Base-by-base conservation (phyloP, 2,888 invertebrate species). In the Erebia aethiops region DNA sequence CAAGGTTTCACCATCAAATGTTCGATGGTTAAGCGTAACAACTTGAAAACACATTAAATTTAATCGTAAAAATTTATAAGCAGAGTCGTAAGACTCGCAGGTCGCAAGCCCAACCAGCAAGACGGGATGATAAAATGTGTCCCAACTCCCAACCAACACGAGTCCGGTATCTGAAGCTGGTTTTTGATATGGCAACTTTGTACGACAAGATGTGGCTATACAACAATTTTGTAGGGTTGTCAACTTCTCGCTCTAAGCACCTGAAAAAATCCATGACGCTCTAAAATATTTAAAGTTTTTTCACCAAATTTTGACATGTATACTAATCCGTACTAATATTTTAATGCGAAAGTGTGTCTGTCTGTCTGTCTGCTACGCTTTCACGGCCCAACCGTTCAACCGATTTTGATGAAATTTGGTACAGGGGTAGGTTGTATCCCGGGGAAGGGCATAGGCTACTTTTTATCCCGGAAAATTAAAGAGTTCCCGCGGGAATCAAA, bases 181-280 rank as follows among this genome's bases (percentile, higher is more conserved):
- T 72, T 67, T 35, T 43, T n/a, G 54, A 67, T 60, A 67, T 52
- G 52, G 35, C 51, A 72, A 72, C 70, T 70, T 72, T 72, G 70
- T 64, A 64, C 14, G 18, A 56, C 62, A 41, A 56, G 35, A 18
- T 26, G 26, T 26, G 61, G 35, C 7, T 35, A 7, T 35, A 35
- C 18, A 61, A n/a, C 18, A 61, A 46, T 18, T 61, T 18, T 3
- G 16, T 46, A 61, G 61, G 61, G 61, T 41, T 61, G 61, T 61
- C 61, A 35, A 43, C n/a, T 41, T 16, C 14, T 54, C 10, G 35
- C 35, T 35, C 35, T 51, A n/a, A 51, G 16, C n/a, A 18, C 9
- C 52, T 54, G 14, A 14, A 5, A 52, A 51, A n/a, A n/a, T 49
- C 14, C 13, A 49, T 7, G n/a, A n/a, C 51, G n/a, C n/a, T 51